phyloP scores from a whole-genome alignment of 2,797 vertebrate genomes.

The Anguilla anguilla region DNA sequence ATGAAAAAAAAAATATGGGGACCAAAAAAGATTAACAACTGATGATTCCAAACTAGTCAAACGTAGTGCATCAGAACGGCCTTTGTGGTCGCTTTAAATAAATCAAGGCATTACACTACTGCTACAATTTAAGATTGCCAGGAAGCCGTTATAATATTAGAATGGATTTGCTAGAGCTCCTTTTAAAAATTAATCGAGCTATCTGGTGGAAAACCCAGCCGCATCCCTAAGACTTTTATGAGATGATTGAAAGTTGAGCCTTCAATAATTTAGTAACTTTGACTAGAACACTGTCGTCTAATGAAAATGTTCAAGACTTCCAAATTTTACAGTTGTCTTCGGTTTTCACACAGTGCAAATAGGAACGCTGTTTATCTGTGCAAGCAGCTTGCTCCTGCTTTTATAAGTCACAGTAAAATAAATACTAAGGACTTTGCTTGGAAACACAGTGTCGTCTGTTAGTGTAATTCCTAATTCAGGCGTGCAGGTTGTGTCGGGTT shows the following conservation, averaged over 20 bases:
- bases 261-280: constrained; percentile 30
- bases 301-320: neutral
- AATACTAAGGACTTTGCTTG: neutral
- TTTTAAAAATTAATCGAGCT: constrained; percentile 13
- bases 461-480: neutral
- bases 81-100: neutral
- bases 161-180: neutral
- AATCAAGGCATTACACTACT: constrained; percentile 29
- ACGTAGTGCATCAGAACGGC: neutral
- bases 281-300: constrained; percentile 23
- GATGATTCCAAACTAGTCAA: neutral
- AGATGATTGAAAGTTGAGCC: neutral
- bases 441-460: neutral
- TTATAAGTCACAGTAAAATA: constrained; percentile 16
- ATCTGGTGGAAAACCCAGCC: neutral
- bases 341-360: constrained; percentile 11
- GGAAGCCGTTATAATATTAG: constrained; percentile 1
- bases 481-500: neutral
- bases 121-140: neutral
- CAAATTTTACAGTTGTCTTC: neutral
- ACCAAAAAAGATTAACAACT: neutral
- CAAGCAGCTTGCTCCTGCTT: neutral
- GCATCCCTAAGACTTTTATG: constrained; percentile 12
- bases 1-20: neutral
- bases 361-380: neutral